Conservation (phyloP, 2,888 invertebrate genomes). For the Ecdyonurus torrentis region DNA sequence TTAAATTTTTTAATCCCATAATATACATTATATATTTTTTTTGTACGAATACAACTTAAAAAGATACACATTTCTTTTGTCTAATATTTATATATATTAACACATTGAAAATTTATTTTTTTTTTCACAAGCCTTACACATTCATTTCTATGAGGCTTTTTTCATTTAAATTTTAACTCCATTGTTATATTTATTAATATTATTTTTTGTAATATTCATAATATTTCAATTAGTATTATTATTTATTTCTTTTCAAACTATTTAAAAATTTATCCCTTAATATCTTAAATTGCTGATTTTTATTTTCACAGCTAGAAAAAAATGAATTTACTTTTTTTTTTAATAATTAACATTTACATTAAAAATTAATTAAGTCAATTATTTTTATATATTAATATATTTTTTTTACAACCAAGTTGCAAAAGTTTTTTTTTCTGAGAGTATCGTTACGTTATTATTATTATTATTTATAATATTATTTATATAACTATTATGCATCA, state of each 20-base stretch:
- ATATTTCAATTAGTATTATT: too few species aligned
- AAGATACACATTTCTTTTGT: too few species aligned
- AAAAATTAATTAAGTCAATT: constrained; percentile 1
- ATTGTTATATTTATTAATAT: too few species aligned
- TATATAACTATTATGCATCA: constrained; percentile 11
- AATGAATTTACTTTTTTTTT: background rate
- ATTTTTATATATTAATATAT: background rate
- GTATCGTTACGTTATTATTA: background rate
- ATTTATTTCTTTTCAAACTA: constrained; percentile 15
- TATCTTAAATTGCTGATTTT: background rate
- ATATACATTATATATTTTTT: constrained; percentile 19
- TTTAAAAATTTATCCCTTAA: constrained; percentile 16
- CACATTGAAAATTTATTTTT: too few species aligned
- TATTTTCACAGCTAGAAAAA: background rate
- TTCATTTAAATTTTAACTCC: too few species aligned
- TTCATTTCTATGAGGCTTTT: too few species aligned
- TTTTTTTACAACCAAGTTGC: background rate
- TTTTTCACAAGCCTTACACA: too few species aligned
- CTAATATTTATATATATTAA: too few species aligned
- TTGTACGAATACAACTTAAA: constrained; percentile 7
- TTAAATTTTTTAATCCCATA: constrained; percentile 17
- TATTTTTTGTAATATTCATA: too few species aligned
- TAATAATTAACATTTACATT: constrained; percentile 1
- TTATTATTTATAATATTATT: constrained; percentile 9
- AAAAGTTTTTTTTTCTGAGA: background rate